A percentile compares a stretch with the other conserved stretches of the same genome.
phyloP scores from a whole-genome alignment of 2,113 vertebrate genomes.

The Vanacampus margaritifer region DNA sequence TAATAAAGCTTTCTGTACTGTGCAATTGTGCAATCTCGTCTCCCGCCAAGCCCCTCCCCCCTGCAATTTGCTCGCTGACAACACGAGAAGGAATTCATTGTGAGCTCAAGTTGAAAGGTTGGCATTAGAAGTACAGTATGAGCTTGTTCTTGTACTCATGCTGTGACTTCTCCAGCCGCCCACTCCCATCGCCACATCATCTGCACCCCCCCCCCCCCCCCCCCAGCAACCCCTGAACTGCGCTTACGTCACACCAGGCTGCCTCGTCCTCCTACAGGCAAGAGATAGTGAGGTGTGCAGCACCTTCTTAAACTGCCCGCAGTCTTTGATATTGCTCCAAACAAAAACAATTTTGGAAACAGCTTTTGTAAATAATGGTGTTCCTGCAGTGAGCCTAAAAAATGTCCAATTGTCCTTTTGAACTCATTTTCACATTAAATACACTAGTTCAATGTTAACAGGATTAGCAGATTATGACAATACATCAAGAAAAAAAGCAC shows the following conservation, averaged over 20 bases:
- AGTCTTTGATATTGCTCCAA: conserved; percentile 24
- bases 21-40: conserved; percentile 9
- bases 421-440: background rate
- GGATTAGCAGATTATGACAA: background rate
- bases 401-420: background rate
- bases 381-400: too few relatives aligned
- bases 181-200: conserved; percentile 65
- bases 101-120: conserved; percentile 60
- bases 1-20: conserved; percentile 7
- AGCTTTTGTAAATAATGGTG: too few relatives aligned
- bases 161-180: conserved; percentile 65
- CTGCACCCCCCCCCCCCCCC: conserved; percentile 41
- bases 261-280: conserved; percentile 45
- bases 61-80: conserved; percentile 29
- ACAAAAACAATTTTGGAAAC: background rate
- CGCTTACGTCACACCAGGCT: conserved; percentile 55
- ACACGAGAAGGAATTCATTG: conserved; percentile 37
- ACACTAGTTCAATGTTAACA: background rate
- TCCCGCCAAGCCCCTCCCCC: conserved; percentile 16
- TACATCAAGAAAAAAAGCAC: background rate
- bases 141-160: conserved; percentile 46
- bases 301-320: conserved; percentile 4
- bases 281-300: background rate
- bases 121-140: conserved; percentile 54
- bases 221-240: background rate